Conservation (phyloP, 1,140 invertebrate species). For the Vanessa atalanta region DNA sequence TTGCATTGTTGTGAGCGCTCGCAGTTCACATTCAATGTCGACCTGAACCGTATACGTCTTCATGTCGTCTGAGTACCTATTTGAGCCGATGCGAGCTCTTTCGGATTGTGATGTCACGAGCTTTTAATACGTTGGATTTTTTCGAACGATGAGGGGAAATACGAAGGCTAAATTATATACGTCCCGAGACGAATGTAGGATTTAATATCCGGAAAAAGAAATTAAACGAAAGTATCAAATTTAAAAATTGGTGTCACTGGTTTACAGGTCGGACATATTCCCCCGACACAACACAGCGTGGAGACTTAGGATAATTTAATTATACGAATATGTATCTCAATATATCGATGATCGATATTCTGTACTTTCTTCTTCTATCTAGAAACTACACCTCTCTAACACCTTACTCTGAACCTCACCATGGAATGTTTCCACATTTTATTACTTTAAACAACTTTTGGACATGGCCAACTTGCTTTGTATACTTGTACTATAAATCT, state of each 20-base stretch:
- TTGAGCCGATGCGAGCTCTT: constrained; percentile 22
- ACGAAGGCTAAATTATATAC: neutral
- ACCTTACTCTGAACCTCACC: neutral
- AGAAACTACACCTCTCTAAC: constrained; percentile 7
- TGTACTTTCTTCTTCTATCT: constrained; percentile 16
- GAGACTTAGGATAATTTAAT: constrained; percentile 2
- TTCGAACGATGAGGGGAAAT: constrained; percentile 19
- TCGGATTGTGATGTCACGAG: neutral
- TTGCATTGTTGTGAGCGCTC: neutral
- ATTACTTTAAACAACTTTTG: neutral
- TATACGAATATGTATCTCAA: neutral
- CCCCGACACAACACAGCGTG: no score
- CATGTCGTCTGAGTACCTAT: neutral
- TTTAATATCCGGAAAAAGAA: neutral
- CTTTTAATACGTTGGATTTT: neutral
- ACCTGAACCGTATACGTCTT: constrained; percentile 11
- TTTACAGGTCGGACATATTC: no score
- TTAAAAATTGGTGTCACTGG: neutral
- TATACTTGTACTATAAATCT: neutral
- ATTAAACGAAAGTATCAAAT: neutral
- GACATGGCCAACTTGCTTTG: neutral
- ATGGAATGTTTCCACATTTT: constrained; percentile 19
- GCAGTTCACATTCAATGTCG: neutral
- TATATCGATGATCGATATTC: no score
- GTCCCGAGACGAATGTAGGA: no score